phyloP scores from a whole-genome alignment of 2,113 vertebrate species.

The Pogonocichla stellata region DNA sequence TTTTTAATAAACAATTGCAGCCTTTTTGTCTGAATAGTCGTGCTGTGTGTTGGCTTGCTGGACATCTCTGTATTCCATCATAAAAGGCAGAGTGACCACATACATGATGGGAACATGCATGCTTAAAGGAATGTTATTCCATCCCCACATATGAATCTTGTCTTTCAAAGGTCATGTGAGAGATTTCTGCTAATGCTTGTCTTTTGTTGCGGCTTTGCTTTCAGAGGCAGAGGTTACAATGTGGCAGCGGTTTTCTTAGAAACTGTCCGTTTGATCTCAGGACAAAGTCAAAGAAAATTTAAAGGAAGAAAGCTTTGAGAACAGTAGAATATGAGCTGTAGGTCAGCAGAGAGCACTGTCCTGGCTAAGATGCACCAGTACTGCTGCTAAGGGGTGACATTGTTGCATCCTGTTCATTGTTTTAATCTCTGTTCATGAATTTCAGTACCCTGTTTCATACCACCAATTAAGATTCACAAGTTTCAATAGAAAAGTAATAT shows the following conservation, averaged over 20 bases:
- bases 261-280: neutral
- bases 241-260: neutral
- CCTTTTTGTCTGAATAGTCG: neutral
- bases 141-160: neutral
- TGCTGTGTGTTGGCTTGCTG: neutral
- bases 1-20: neutral
- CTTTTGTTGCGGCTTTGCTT: neutral
- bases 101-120: neutral
- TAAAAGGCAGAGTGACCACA: neutral
- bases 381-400: neutral
- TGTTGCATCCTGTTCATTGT: neutral
- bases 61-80: neutral
- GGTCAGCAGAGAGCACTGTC: neutral
- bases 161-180: neutral
- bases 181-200: neutral
- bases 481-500: neutral
- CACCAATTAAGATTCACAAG: neutral
- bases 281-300: neutral
- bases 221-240: neutral
- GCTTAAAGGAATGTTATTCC: neutral
- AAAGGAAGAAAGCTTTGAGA: neutral
- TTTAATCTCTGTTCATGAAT: neutral
- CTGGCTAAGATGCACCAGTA: neutral
- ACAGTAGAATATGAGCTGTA: neutral
- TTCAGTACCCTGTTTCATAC: neutral